These are phyloP conservation scores for Petrophora chlorosata DNA, from an alignment of 2,888 invertebrate species.

Conservation along the genomic window DNA sequence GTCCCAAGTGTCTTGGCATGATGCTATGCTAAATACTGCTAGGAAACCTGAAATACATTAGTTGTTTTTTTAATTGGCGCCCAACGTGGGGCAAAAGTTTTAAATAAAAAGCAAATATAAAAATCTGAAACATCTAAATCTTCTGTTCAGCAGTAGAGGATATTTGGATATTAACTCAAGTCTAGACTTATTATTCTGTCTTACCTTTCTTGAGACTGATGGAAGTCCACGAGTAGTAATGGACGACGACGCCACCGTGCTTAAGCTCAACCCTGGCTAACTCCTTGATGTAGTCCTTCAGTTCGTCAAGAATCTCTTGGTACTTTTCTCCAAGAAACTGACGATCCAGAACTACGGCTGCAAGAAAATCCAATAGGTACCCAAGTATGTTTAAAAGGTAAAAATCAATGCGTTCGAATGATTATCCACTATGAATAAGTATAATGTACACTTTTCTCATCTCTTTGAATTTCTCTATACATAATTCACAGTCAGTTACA, in stretches of 20 bases:
- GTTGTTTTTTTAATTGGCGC: background rate
- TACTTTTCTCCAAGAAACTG: constrained; percentile 86
- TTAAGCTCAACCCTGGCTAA: constrained; percentile 86
- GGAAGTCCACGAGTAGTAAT: constrained; percentile 87
- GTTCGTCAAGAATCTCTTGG: constrained; percentile 77
- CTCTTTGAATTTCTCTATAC: too few species aligned
- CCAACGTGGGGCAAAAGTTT: background rate
- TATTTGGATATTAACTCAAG: too few species aligned
- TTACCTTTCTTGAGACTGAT: constrained; percentile 88
- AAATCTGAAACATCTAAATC: too few species aligned
- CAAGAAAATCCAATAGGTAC: constrained; percentile 27
- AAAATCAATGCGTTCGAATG: too few species aligned
- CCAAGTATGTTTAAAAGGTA: too few species aligned
- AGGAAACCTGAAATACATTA: constrained; percentile 84
- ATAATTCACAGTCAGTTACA: too few species aligned
- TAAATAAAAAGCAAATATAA: background rate
- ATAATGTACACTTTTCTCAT: too few species aligned
- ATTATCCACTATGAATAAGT: too few species aligned
- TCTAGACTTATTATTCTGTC: background rate
- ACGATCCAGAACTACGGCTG: constrained; percentile 89
- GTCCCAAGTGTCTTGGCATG: constrained; percentile 89
- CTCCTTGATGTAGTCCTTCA: constrained; percentile 86
- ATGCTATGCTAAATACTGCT: constrained; percentile 89
- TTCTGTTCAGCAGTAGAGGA: too few species aligned
- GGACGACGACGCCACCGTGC: constrained; percentile 87